phyloP scores from a whole-genome alignment of 2,888 invertebrate genomes.

The Prenolepis imparis region DNA sequence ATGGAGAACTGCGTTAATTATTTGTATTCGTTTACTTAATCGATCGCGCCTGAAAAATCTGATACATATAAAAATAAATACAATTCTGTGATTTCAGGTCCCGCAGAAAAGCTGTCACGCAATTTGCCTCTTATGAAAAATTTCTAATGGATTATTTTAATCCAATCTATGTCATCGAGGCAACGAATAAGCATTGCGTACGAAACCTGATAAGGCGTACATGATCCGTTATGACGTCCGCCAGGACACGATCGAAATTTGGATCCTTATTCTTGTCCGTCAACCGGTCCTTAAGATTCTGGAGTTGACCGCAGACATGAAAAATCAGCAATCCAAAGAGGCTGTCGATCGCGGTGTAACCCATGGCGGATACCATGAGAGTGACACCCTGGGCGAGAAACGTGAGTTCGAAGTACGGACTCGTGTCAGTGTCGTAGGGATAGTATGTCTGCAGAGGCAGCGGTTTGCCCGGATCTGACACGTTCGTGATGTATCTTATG shows the following conservation, averaged over 20 bases:
- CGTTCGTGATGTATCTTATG: constrained; percentile 57
- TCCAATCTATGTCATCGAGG: background rate
- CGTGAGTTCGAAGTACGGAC: constrained; percentile 59
- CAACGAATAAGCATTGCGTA: background rate
- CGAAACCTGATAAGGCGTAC: constrained; percentile 49
- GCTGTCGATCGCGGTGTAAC: constrained; percentile 60
- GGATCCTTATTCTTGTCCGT: background rate
- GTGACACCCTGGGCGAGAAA: constrained; percentile 49
- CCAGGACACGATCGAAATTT: constrained; percentile 24
- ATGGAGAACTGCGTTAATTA: background rate
- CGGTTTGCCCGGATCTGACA: constrained; percentile 58
- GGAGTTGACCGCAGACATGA: constrained; percentile 61
- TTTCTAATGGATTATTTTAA: background rate
- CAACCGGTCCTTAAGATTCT: constrained; percentile 41
- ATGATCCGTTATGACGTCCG: constrained; percentile 15
- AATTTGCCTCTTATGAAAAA: constrained; percentile 1
- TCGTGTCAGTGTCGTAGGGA: constrained; percentile 48
- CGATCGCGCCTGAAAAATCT: background rate
- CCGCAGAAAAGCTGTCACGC: background rate
- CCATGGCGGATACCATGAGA: constrained; percentile 44
- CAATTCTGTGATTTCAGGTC: background rate
- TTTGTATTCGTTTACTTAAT: background rate
- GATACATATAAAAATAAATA: background rate
- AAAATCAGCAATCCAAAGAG: constrained; percentile 60
- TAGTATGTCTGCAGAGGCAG: constrained; percentile 56